Percentiles rank a stretch among this genome's conserved stretches.
Conservation (phyloP, 2,113 vertebrate species). For the Heloderma charlesbogerti region DNA sequence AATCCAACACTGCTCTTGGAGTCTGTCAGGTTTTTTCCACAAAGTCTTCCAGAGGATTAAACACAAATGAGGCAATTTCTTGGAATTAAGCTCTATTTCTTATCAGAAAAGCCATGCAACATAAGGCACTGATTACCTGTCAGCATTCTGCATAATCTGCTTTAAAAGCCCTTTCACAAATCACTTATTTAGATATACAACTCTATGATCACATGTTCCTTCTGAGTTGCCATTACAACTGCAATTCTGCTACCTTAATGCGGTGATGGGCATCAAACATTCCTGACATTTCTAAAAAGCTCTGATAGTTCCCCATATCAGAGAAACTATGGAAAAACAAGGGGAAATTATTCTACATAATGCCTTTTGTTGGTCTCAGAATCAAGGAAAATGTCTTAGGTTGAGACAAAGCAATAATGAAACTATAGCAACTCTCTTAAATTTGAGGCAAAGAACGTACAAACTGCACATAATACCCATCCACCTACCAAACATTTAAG, state of each 20-base stretch:
- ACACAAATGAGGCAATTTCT: conserved; percentile 11
- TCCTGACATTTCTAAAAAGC: conserved; percentile 11
- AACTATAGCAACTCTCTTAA: neutral
- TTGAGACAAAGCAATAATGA: neutral
- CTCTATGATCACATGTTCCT: neutral
- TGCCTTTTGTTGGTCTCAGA: neutral
- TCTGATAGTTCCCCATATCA: neutral
- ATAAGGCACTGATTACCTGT: conserved; percentile 23
- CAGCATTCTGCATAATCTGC: conserved; percentile 8
- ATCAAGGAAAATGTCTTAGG: neutral
- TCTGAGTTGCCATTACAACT: conserved; percentile 1
- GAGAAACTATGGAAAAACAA: neutral
- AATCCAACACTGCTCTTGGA: conserved; percentile 11
- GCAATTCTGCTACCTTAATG: conserved; percentile 21
- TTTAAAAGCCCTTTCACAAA: conserved; percentile 11
- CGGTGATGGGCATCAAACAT: neutral
- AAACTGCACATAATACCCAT: neutral
- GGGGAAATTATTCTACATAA: neutral
- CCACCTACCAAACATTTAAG: neutral
- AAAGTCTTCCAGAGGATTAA: conserved; percentile 23
- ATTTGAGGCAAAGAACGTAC: neutral
- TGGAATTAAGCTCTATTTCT: conserved; percentile 12
- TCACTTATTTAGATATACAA: conserved; percentile 6
- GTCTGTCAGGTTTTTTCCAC: neutral
- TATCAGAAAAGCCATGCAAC: conserved; percentile 21